Conservation (phyloP, 2,888 invertebrate genomes). For the Eudemis profundana region DNA sequence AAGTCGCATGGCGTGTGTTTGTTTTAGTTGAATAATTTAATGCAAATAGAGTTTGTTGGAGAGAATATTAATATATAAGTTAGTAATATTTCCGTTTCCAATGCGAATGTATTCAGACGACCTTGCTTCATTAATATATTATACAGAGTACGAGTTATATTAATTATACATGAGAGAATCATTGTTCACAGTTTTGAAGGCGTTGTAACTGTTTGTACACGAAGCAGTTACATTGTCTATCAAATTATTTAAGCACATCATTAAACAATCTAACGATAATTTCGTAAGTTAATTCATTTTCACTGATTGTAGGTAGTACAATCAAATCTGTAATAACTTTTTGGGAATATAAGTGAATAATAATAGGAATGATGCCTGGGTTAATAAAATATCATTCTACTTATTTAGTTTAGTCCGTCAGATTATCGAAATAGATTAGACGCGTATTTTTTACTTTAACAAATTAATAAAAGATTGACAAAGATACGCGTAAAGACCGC, state of each 20-base stretch:
- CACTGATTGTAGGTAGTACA: neutral
- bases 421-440: no score
- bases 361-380: no score
- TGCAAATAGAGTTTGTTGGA: conserved; percentile 21
- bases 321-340: no score
- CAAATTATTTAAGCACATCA: conserved; percentile 8
- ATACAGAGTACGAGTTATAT: conserved; percentile 71
- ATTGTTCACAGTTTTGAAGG: conserved; percentile 69
- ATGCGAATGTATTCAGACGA: conserved; percentile 79
- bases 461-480: no score
- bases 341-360: no score
- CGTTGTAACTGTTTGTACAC: conserved; percentile 60
- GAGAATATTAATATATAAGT: conserved; percentile 38
- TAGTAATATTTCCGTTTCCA: conserved; percentile 46
- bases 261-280: conserved; percentile 13
- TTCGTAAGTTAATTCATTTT: conserved; percentile 1
- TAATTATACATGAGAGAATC: conserved; percentile 52
- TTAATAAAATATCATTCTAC: no score
- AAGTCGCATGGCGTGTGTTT: conserved; percentile 39
- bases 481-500: no score
- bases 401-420: no score
- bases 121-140: conserved; percentile 82
- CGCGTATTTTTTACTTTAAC: no score
- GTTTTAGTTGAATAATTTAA: conserved; percentile 31
- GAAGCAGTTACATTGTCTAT: conserved; percentile 25